Evolutionary conservation across 2,888 invertebrate genomes (phyloP).

Genomic region (Pheosia gnoma): DNA sequence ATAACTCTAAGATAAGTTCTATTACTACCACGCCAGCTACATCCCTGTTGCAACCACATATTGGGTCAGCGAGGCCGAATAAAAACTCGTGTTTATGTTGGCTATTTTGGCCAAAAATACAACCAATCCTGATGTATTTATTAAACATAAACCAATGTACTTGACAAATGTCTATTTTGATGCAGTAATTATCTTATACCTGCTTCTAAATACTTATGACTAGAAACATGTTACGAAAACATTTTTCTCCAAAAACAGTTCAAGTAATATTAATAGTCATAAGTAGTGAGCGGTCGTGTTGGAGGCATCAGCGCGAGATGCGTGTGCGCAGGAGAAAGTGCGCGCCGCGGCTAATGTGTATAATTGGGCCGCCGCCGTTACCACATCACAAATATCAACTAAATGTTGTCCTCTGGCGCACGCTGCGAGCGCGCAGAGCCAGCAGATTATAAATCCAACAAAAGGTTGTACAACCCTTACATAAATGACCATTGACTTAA

Average conservation of each 20-base stretch:
- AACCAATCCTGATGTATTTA: too few relatives aligned
- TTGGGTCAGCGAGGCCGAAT: too few relatives aligned
- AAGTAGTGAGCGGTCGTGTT: not conserved
- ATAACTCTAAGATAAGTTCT: too few relatives aligned
- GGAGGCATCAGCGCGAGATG: constrained; percentile 12
- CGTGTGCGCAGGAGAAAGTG: constrained; percentile 53
- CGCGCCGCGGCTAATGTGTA: constrained; percentile 47
- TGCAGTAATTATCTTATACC: too few relatives aligned
- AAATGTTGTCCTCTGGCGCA: constrained; percentile 16
- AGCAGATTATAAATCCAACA: not conserved
- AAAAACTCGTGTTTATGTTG: too few relatives aligned
- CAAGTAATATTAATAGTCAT: not conserved
- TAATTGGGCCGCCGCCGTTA: constrained; percentile 56
- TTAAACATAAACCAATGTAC: too few relatives aligned
- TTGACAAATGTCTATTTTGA: too few relatives aligned
- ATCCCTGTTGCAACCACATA: too few relatives aligned
- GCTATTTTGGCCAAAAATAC: too few relatives aligned
- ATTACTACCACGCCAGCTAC: too few relatives aligned
- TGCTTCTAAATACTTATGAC: not conserved
- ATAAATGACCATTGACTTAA: too few relatives aligned
- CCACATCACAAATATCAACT: constrained; percentile 36
- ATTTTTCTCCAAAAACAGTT: not conserved
- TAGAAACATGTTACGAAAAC: not conserved
- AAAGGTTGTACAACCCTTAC: too few relatives aligned
- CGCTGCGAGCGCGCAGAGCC: constrained; percentile 2